Conservation (phyloP, 2,797 vertebrate species). For the Neomorphus geoffroyi region DNA sequence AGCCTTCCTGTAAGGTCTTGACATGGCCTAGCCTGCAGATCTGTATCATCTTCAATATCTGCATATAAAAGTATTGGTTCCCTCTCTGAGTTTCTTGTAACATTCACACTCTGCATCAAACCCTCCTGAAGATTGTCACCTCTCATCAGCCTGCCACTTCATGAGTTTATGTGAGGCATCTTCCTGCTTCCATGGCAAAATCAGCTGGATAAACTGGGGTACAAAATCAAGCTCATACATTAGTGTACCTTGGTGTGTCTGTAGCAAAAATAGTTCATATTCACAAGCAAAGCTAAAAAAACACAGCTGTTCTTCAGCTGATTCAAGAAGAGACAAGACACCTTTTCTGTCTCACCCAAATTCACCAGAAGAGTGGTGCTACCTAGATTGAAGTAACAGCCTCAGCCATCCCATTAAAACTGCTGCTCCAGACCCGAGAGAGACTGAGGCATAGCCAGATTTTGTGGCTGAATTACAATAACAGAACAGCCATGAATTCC, state of each 20-base stretch:
- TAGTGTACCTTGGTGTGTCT: neutral
- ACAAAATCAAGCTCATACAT: neutral
- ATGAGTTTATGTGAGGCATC: neutral
- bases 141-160: neutral
- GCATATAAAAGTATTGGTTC: neutral
- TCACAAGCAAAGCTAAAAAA: neutral
- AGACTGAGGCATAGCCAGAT: neutral
- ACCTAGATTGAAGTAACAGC: neutral
- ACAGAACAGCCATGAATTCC: constrained; percentile 11
- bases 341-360: neutral
- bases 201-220: neutral
- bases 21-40: neutral
- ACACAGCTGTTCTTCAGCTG: neutral
- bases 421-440: neutral
- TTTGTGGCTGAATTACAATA: constrained; percentile 21
- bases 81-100: neutral
- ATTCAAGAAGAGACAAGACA: neutral
- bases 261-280: neutral
- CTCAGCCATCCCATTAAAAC: neutral
- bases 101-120: neutral
- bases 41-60: neutral
- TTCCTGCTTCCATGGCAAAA: neutral
- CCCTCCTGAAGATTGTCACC: neutral
- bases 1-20: neutral
- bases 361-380: neutral